Evolutionary conservation across 2,888 invertebrate genomes (phyloP).

Genomic region (Bembecia ichneumoniformis): DNA sequence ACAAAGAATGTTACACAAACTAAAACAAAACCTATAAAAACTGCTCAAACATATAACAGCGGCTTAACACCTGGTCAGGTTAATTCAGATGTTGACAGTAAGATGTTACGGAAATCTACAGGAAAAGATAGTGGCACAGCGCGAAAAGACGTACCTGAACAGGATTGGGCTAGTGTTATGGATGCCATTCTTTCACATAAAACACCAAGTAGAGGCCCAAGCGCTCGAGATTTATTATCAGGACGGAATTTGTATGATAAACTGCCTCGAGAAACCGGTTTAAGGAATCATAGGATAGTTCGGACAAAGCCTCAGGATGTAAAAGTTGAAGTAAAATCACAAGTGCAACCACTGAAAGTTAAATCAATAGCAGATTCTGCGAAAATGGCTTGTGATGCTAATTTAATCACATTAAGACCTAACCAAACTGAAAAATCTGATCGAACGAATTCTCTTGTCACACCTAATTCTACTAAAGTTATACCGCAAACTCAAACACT

Average conservation of each 20-base stretch:
- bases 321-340: background rate
- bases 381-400: no score
- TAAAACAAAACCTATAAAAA: background rate
- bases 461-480: no score
- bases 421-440: no score
- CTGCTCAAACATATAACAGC: background rate
- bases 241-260: slow-evolving; percentile 24
- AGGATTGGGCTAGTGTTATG: slow-evolving; percentile 53
- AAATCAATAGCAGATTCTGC: no score
- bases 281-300: slow-evolving; percentile 18
- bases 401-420: no score
- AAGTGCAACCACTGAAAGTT: no score
- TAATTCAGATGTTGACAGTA: background rate
- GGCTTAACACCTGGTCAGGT: background rate
- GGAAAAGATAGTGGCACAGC: slow-evolving; percentile 3
- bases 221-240: slow-evolving; percentile 38
- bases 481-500: background rate
- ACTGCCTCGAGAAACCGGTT: slow-evolving; percentile 4
- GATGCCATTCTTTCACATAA: slow-evolving; percentile 46
- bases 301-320: slow-evolving; percentile 2
- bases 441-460: no score
- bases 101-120: background rate
- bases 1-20: background rate
- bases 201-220: slow-evolving; percentile 48
- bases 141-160: slow-evolving; percentile 6